phyloP scores from a whole-genome alignment of 2,113 vertebrate species.

The Otocyon megalotis region DNA sequence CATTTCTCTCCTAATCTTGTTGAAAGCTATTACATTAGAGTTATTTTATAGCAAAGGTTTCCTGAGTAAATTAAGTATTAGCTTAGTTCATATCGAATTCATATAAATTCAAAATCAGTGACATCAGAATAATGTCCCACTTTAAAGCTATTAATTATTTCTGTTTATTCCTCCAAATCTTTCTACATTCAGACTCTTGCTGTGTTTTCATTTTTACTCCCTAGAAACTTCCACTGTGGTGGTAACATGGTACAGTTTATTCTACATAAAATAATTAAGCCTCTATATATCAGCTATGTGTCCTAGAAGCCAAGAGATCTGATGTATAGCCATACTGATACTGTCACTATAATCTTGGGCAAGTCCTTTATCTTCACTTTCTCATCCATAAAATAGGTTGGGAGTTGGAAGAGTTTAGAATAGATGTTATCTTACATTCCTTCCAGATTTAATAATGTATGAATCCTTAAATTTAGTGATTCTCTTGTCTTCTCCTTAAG shows the following conservation, averaged over 20 bases:
- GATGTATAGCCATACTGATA: background rate
- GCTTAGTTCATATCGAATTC: background rate
- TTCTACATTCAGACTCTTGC: background rate
- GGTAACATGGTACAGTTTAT: background rate
- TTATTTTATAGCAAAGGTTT: background rate
- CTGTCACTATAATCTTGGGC: background rate
- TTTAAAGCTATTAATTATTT: conserved; percentile 15
- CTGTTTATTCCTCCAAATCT: background rate
- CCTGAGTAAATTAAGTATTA: background rate
- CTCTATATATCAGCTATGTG: background rate
- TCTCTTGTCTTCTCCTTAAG: background rate
- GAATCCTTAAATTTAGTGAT: conserved; percentile 3
- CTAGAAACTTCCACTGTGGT: background rate
- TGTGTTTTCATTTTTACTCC: conserved; percentile 13
- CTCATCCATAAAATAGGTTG: background rate
- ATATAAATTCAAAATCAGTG: conserved; percentile 23
- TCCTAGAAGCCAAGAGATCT: background rate
- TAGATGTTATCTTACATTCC: background rate
- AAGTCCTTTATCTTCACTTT: background rate
- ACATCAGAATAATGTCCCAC: background rate
- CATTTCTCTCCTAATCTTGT: conserved; percentile 12
- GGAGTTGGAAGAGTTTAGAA: background rate
- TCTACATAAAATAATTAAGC: conserved; percentile 14
- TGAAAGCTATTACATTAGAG: conserved; percentile 34
- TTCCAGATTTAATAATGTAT: background rate